Conservation (phyloP, 2,888 invertebrate genomes). For the Myopa testacea region DNA sequence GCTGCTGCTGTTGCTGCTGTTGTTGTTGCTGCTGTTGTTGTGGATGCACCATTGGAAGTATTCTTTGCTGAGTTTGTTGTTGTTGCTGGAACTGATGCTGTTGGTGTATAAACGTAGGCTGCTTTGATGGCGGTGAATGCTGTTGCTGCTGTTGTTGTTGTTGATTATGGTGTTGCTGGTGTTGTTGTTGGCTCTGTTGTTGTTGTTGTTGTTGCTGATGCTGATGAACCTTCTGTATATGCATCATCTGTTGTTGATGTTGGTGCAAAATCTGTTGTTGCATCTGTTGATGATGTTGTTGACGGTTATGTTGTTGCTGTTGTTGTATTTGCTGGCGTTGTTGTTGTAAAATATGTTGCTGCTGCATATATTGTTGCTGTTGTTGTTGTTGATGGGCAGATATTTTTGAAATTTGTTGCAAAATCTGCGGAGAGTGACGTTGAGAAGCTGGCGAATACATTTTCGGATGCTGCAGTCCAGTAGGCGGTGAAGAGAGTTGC, state of each 20-base stretch:
- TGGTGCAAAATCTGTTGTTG: slow-evolving; percentile 39
- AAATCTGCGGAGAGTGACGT: slow-evolving; percentile 43
- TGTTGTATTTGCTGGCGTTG: slow-evolving; percentile 64
- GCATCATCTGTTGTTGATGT: slow-evolving; percentile 43
- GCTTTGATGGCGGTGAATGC: slow-evolving; percentile 26
- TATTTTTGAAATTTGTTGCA: slow-evolving; percentile 59
- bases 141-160: slow-evolving; percentile 48
- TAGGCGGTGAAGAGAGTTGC: slow-evolving; percentile 37
- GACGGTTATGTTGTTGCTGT: slow-evolving; percentile 56
- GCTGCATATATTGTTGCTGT: slow-evolving; percentile 52
- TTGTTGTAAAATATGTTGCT: slow-evolving; percentile 51
- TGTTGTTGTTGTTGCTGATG: slow-evolving; percentile 51
- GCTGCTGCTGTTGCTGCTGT: slow-evolving; percentile 51
- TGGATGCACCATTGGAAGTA: background rate
- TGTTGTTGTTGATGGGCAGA: slow-evolving; percentile 55
- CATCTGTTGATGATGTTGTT: slow-evolving; percentile 50
- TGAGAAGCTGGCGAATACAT: slow-evolving; percentile 7
- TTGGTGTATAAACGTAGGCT: slow-evolving; percentile 46
- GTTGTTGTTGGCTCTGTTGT: slow-evolving; percentile 47
- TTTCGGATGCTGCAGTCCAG: slow-evolving; percentile 38
- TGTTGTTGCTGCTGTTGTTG: slow-evolving; percentile 36
- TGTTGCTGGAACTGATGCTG: slow-evolving; percentile 50
- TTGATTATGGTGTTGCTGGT: slow-evolving; percentile 44
- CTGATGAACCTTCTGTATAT: slow-evolving; percentile 42
- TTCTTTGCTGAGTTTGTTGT: slow-evolving; percentile 7